These are phyloP conservation scores for Lottia gigantea DNA, from an alignment of 2,888 invertebrate species.

Conservation along the genomic window DNA sequence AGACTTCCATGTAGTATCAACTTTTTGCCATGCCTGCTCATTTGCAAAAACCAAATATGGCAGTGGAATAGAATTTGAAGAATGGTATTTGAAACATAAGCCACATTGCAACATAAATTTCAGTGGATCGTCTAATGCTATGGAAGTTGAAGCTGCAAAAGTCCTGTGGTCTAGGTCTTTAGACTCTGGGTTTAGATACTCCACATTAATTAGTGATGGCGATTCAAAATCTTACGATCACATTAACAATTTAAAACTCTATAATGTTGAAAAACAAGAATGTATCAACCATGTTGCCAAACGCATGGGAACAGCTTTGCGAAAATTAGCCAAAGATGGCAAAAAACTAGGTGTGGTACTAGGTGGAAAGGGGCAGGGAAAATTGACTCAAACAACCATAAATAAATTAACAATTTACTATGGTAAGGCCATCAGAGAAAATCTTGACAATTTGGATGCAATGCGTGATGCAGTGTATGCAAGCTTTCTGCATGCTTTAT, in stretches of 20 bases:
- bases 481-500: conserved; percentile 17
- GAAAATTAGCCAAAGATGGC: conserved; percentile 9
- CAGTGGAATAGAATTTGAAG: not conserved
- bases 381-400: conserved; percentile 11
- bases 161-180: not conserved
- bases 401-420: conserved; percentile 17
- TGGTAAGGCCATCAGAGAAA: not conserved
- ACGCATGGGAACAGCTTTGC: conserved; percentile 27
- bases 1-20: conserved; percentile 12
- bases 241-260: too few relatives aligned
- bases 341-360: conserved; percentile 11
- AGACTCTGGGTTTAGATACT: too few relatives aligned
- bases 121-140: not conserved
- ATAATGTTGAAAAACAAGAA: not conserved
- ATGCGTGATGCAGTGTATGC: conserved; percentile 18
- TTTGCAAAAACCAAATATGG: not conserved
- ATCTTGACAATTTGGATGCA: not conserved
- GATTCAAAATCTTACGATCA: too few relatives aligned
- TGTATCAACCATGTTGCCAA: conserved; percentile 9
- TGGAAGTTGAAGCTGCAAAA: not conserved
- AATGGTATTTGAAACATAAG: not conserved
- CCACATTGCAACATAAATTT: not conserved
- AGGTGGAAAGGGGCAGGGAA: conserved; percentile 14
- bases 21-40: conserved; percentile 13
- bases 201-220: too few relatives aligned